These are phyloP conservation scores for Ferdinandea cuprea DNA, from an alignment of 2,888 invertebrate species.

Conservation along the genomic window DNA sequence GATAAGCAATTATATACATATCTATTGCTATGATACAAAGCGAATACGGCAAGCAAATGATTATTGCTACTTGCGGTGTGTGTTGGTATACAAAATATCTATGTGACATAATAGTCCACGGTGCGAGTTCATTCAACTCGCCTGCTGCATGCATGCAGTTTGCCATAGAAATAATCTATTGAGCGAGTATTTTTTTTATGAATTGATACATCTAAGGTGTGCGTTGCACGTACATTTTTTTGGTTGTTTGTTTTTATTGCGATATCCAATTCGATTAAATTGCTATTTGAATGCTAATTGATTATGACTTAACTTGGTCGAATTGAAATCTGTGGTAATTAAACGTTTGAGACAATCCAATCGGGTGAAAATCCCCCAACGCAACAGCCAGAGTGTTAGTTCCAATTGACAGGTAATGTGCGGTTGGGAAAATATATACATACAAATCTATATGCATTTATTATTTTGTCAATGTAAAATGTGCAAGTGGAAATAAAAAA, in stretches of 20 bases:
- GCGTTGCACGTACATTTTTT: conserved; percentile 35
- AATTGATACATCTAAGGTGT: conserved; percentile 49
- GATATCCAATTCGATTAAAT: conserved; percentile 54
- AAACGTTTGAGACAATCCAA: conserved; percentile 61
- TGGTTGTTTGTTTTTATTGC: conserved; percentile 21
- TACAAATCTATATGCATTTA: too few species aligned
- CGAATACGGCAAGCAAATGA: conserved; percentile 18
- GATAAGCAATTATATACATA: conserved; percentile 61
- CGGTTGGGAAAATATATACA: conserved; percentile 32
- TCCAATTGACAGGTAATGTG: conserved; percentile 33
- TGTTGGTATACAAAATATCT: conserved; percentile 38
- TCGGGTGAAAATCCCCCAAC: conserved; percentile 48
- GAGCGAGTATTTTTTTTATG: conserved; percentile 37
- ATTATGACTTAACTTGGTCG: conserved; percentile 67
- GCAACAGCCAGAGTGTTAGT: not conserved
- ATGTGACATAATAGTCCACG: conserved; percentile 66
- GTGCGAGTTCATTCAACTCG: conserved; percentile 63
- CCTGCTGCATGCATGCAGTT: conserved; percentile 30
- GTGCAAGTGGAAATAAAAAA: conserved; percentile 14
- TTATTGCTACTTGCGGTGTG: conserved; percentile 4
- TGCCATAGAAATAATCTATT: conserved; percentile 22
- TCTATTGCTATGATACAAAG: conserved; percentile 20
- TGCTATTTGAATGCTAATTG: conserved; percentile 56
- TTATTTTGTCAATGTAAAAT: not conserved
- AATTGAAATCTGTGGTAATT: conserved; percentile 42